Percentiles rank a stretch among this genome's conserved stretches.
Evolutionary conservation across 2,113 vertebrate genomes (phyloP).

Genomic region (Neopipo cinnamomea): DNA sequence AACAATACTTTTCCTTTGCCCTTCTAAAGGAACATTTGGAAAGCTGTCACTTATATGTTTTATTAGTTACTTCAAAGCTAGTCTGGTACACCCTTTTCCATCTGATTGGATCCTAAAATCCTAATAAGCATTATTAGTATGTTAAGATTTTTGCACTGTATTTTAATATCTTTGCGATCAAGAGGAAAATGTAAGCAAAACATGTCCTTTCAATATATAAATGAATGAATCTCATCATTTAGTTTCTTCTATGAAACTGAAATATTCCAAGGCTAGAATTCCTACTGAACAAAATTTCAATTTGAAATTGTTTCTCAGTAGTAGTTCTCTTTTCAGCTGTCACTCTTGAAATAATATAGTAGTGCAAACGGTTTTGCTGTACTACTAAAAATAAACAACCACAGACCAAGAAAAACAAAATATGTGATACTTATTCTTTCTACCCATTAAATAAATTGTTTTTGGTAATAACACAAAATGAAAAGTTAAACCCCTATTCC

Average conservation of each 20-base stretch:
- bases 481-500: neutral
- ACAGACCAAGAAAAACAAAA: neutral
- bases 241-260: neutral
- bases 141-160: neutral
- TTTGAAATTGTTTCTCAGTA: neutral
- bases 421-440: neutral
- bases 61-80: neutral
- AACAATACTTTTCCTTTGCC: neutral
- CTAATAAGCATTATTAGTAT: neutral
- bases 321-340: neutral
- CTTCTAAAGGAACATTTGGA: neutral
- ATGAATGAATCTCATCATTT: neutral
- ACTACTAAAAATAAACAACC: neutral
- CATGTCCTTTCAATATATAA: neutral
- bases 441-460: neutral
- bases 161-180: neutral
- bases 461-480: neutral
- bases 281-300: neutral
- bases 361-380: neutral
- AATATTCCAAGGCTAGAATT: neutral
- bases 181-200: neutral
- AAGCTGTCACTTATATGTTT: neutral
- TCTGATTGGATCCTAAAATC: neutral
- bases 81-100: neutral
- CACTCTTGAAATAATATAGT: neutral